These are phyloP conservation scores for Euura lappo DNA, from an alignment of 1,140 invertebrate genomes.

Conservation along the genomic window DNA sequence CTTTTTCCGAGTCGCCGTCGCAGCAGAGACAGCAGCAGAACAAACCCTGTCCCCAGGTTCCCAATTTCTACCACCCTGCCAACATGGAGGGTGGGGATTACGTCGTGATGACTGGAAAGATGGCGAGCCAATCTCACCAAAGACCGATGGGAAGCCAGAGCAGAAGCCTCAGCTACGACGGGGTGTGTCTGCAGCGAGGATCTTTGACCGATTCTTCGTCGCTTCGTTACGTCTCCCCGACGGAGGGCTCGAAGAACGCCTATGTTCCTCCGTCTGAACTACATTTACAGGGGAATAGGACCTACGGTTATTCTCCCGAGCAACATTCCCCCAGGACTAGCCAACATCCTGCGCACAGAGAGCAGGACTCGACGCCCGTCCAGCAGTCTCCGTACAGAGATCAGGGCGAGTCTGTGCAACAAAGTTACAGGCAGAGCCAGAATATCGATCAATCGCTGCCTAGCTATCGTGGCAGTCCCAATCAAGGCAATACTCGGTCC, in stretches of 20 bases:
- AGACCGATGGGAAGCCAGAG: background rate
- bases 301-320: slow-evolving; percentile 39
- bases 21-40: slow-evolving; percentile 51
- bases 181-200: slow-evolving; percentile 28
- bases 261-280: slow-evolving; percentile 59
- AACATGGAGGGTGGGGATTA: slow-evolving; percentile 58
- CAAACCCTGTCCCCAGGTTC: slow-evolving; percentile 60
- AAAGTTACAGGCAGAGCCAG: slow-evolving; percentile 44
- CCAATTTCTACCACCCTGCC: slow-evolving; percentile 54
- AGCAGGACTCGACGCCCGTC: slow-evolving; percentile 46
- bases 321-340: slow-evolving; percentile 44
- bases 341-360: slow-evolving; percentile 24
- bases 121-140: slow-evolving; percentile 25
- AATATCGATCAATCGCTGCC: slow-evolving; percentile 36
- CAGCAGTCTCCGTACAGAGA: slow-evolving; percentile 38
- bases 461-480: slow-evolving; percentile 38
- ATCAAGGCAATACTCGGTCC: slow-evolving; percentile 44
- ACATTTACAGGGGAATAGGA: slow-evolving; percentile 41
- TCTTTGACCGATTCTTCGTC: slow-evolving; percentile 19
- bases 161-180: slow-evolving; percentile 44
- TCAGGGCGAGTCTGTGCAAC: slow-evolving; percentile 25
- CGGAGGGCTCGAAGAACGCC: slow-evolving; percentile 44
- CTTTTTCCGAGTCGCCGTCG: slow-evolving; percentile 34
- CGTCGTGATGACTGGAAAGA: slow-evolving; percentile 58
- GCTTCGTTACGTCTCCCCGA: slow-evolving; percentile 26